phyloP scores from a whole-genome alignment of 2,113 vertebrate genomes.

The Cynoglossus semilaevis region DNA sequence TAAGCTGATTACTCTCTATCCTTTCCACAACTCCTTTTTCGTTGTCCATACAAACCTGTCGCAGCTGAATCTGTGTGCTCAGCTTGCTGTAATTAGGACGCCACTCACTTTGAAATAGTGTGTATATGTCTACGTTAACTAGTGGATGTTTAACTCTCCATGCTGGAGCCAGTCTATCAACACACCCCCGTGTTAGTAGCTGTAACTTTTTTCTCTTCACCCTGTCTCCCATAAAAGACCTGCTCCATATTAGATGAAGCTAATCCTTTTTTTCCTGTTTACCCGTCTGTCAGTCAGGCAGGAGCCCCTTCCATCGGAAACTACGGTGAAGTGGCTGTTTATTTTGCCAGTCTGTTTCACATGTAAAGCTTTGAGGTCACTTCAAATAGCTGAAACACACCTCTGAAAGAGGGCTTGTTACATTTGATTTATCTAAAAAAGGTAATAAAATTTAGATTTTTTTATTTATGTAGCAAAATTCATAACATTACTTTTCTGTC shows the following conservation, averaged over 20 bases:
- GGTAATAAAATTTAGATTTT: conserved; percentile 33
- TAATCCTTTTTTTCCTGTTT: conserved; percentile 75
- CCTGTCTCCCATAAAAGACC: conserved; percentile 20
- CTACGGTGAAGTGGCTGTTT: conserved; percentile 46
- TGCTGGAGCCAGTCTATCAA: conserved; percentile 59
- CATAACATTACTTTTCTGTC: too few species aligned
- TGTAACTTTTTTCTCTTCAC: conserved; percentile 4
- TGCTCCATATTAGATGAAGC: conserved; percentile 35
- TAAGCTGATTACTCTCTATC: conserved; percentile 1
- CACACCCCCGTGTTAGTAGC: conserved; percentile 26
- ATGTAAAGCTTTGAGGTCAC: conserved; percentile 23
- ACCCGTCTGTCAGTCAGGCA: conserved; percentile 52
- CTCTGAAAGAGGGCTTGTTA: conserved; percentile 10
- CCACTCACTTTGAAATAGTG: conserved; percentile 37
- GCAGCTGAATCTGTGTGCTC: conserved; percentile 34
- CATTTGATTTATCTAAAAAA: conserved; percentile 6
- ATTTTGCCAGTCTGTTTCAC: conserved; percentile 46
- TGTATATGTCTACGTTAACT: conserved; percentile 36
- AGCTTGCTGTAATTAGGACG: conserved; percentile 62
- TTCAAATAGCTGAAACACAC: conserved; percentile 26
- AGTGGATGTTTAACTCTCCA: conserved; percentile 42
- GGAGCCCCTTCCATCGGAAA: conserved; percentile 43
- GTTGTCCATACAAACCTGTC: conserved; percentile 17
- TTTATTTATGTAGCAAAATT: conserved; percentile 20
- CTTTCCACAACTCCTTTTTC: conserved; percentile 17